Percentiles rank a stretch among this genome's conserved stretches.
phyloP scores from a whole-genome alignment of 2,113 vertebrate genomes.

The Narcine bancroftii region DNA sequence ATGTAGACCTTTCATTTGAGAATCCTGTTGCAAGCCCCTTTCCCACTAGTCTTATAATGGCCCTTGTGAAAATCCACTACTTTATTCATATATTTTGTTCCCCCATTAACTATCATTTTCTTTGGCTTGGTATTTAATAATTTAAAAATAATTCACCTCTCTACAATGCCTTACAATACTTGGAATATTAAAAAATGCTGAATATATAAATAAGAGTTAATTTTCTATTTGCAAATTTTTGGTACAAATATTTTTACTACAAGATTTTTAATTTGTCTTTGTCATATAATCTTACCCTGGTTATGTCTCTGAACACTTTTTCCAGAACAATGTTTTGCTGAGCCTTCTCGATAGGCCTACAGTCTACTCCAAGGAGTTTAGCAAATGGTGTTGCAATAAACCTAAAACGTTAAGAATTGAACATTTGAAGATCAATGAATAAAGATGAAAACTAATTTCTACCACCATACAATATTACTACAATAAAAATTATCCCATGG shows the following conservation, averaged over 20 bases:
- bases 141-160: neutral
- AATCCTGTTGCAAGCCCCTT: neutral
- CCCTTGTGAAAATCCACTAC: neutral
- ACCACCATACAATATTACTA: too few relatives aligned
- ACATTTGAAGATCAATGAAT: neutral
- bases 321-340: conserved; percentile 32
- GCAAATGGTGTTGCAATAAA: conserved; percentile 32
- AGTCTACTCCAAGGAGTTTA: conserved; percentile 6
- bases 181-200: neutral
- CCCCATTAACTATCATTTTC: neutral
- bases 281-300: conserved; percentile 20
- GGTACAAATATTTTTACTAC: neutral
- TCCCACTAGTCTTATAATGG: neutral
- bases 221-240: neutral
- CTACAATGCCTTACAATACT: neutral
- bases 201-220: neutral
- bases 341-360: conserved; percentile 19
- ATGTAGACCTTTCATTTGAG: neutral
- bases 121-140: neutral
- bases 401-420: neutral
- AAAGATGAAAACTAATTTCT: neutral
- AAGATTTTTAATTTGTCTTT: neutral
- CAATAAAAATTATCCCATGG: neutral
- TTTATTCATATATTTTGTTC: neutral
- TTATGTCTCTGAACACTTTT: conserved; percentile 30